Evolutionary conservation across 1,140 invertebrate genomes (phyloP), one percentile per base, ranked within the genome.

Genomic region (Carposina sasakii): DNA sequence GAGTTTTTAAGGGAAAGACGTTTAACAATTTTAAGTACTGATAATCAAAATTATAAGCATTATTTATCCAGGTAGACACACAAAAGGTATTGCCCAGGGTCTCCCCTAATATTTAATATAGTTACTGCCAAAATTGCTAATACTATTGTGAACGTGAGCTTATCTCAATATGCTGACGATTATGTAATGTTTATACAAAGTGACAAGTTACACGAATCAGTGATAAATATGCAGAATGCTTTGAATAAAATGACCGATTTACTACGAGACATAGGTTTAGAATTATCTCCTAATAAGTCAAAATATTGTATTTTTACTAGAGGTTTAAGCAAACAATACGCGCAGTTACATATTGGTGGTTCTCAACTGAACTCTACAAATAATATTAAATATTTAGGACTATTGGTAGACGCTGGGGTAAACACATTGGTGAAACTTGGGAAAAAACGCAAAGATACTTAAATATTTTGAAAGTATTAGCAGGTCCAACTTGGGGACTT

Each of bases 101-200:
- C 56, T 3, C 56, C 59, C 9, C 28, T 60, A 22, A 26, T 60
- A 26, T 60, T 63, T 37, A 60, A 60, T 53, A 26, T 57, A 22
- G 36, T 26, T 10, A 54, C 55, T 12, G 26, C 24, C n/a, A 31
- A 48, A 1, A 53, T 61, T 15, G 43, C 43, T 42, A 49, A 49
- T n/a, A 15, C 4, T n/a, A 33, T 56, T 1, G 20, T n/a, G 15
- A 16, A 42, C 22, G 45, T 54, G 21, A 23, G 15, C 8, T 20
- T 49, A 13, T 52, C 34, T 0, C 54, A 65, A 52, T 65, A 61
- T 47, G 62, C 58, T 6, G 54, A 58, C 15, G 58, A 61, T 19
- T 61, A 53, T 41, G 52, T 56, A 1, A 12, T 59, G 17, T 55
- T 51, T 41, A 22, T 21, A 12, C 40, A 20, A 6, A 26, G 15